Conservation (phyloP, 2,113 vertebrate species). For the Maccullochella peelii region DNA sequence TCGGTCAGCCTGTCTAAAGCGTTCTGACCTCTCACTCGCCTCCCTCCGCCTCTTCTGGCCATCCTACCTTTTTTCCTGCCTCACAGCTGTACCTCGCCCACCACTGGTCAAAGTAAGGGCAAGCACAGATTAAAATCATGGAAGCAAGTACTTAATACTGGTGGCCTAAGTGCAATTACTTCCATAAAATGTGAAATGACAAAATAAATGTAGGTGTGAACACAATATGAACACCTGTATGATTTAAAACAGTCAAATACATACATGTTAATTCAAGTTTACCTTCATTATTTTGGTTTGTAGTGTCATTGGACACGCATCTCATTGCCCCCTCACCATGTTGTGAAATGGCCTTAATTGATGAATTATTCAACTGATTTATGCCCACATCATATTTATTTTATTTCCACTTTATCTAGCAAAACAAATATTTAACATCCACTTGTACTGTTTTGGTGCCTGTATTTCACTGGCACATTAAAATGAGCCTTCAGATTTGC, state of each 20-base stretch:
- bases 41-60: not conserved
- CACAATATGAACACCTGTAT: not conserved
- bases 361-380: constrained; percentile 19
- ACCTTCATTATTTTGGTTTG: not conserved
- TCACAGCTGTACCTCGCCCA: not conserved
- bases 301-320: not conserved
- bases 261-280: not conserved
- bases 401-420: constrained; percentile 20
- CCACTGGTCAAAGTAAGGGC: constrained; percentile 10
- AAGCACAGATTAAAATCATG: not conserved
- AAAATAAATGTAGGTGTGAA: not conserved
- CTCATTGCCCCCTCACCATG: not conserved
- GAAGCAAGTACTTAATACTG: not conserved
- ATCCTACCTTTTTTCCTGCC: not conserved
- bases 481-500: constrained; percentile 7
- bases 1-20: constrained; percentile 61
- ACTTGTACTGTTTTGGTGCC: constrained; percentile 18
- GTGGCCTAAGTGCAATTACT: not conserved
- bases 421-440: constrained; percentile 16
- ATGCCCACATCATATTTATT: constrained; percentile 7
- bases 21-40: constrained; percentile 24
- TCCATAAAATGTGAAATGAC: not conserved
- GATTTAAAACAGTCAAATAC: not conserved
- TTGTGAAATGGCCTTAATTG: not conserved
- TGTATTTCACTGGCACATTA: constrained; percentile 6